A percentile compares a stretch with the other conserved stretches of the same genome.
phyloP scores from a whole-genome alignment of 2,797 vertebrate species.

The Catamblyrhynchus diadema region DNA sequence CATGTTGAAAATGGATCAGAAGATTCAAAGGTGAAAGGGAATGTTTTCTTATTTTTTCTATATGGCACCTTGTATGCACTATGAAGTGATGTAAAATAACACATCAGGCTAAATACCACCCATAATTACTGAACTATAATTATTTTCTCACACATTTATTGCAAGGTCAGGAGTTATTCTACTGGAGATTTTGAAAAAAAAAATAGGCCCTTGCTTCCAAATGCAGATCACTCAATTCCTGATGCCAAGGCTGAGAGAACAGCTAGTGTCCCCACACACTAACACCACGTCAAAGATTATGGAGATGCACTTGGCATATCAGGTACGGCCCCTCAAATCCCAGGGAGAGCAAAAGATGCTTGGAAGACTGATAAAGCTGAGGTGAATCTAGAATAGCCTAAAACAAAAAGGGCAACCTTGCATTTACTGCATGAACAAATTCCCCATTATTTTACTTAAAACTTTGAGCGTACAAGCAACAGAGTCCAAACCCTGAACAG shows the following conservation, averaged over 20 bases:
- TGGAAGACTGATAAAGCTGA: not conserved
- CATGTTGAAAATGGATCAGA: not conserved
- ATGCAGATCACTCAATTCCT: not conserved
- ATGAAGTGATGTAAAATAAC: constrained; percentile 8
- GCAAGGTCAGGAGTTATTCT: constrained; percentile 15
- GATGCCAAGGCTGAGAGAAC: not conserved
- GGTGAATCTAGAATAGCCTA: not conserved
- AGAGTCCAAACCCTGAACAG: not conserved
- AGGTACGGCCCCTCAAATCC: not conserved
- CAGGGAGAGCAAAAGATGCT: not conserved
- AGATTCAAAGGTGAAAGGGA: not conserved
- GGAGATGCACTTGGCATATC: not conserved
- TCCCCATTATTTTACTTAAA: not conserved
- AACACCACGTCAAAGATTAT: not conserved
- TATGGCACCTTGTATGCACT: not conserved
- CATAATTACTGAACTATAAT: constrained; percentile 38
- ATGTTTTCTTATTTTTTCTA: not conserved
- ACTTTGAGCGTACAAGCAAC: not conserved
- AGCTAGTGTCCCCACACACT: not conserved
- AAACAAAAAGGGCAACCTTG: not conserved
- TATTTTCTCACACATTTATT: constrained; percentile 14
- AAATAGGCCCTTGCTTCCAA: not conserved
- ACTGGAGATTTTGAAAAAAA: not conserved
- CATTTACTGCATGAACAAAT: not conserved
- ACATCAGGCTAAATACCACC: not conserved